Percentiles rank a stretch among this genome's conserved stretches.
These are phyloP conservation scores for Platichthys flesus DNA, from an alignment of 2,113 vertebrate species.

Conservation along the genomic window DNA sequence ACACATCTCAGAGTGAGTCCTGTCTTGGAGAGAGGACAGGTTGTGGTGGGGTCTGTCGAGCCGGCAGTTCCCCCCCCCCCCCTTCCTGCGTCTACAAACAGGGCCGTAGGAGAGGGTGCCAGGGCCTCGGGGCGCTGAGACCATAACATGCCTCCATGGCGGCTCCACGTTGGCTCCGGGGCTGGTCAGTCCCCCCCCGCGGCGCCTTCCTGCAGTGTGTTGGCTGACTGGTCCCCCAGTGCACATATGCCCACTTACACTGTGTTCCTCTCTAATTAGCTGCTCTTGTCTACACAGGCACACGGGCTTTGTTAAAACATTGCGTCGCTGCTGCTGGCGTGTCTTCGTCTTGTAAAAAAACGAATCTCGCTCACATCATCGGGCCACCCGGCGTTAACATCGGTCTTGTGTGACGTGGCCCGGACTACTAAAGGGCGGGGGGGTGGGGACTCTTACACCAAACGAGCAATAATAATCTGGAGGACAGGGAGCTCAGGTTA, in stretches of 20 bases:
- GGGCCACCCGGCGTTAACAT: constrained; percentile 30
- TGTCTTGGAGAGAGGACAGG: constrained; percentile 76
- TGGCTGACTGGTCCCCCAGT: constrained; percentile 70
- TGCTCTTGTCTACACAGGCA: constrained; percentile 65
- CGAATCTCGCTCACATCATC: constrained; percentile 25
- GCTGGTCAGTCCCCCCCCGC: constrained; percentile 62
- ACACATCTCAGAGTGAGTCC: constrained; percentile 53
- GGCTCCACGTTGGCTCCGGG: constrained; percentile 63
- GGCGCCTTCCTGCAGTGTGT: constrained; percentile 71
- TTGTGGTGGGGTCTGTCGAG: constrained; percentile 65
- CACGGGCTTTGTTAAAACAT: constrained; percentile 70
- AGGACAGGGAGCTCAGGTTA: constrained; percentile 38
- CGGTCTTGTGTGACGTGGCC: constrained; percentile 8
- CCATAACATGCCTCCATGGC: constrained; percentile 77
- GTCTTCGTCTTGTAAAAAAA: constrained; percentile 43
- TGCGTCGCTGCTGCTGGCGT: constrained; percentile 53
- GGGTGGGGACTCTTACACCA: constrained; percentile 46
- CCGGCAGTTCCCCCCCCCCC: constrained; percentile 56
- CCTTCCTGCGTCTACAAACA: constrained; percentile 56
- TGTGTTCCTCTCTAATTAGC: constrained; percentile 79
- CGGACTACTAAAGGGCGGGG: constrained; percentile 56
- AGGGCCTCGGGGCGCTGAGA: constrained; percentile 70
- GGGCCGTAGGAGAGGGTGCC: constrained; percentile 60
- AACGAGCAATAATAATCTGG: constrained; percentile 58
- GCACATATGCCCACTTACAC: constrained; percentile 81